Conservation (phyloP, 2,797 vertebrate species). For the Malurus leucopterus region DNA sequence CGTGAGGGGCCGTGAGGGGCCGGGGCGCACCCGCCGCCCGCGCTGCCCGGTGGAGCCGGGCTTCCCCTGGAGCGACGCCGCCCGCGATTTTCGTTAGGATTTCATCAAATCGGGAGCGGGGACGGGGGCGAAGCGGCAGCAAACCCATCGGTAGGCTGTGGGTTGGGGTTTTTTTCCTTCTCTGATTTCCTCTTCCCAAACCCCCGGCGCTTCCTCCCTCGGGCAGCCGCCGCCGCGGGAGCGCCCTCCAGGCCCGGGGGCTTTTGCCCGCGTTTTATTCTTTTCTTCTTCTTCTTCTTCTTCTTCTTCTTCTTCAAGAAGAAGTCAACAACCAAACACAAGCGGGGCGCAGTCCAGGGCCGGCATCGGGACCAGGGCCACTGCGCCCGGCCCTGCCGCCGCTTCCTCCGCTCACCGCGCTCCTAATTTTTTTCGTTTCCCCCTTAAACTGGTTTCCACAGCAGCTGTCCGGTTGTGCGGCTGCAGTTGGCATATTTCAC, state of each 20-base stretch:
- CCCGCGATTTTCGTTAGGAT: neutral
- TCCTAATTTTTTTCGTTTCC: neutral
- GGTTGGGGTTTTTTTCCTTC: neutral
- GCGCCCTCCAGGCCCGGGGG: neutral
- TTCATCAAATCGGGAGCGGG: neutral
- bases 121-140: neutral
- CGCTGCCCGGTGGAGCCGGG: neutral
- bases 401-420: neutral
- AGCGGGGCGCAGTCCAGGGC: neutral
- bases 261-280: neutral
- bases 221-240: neutral
- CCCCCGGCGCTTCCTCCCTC: neutral
- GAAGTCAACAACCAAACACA: neutral
- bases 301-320: neutral
- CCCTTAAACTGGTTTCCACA: neutral
- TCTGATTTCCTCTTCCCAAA: neutral
- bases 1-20: neutral
- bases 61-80: neutral
- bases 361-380: neutral
- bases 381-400: neutral
- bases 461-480: neutral
- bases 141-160: neutral
- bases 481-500: conserved; percentile 38
- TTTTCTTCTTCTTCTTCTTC: neutral
- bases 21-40: neutral